Base-by-base conservation (phyloP, 2,888 invertebrate species). In the Heliconius ismenius region DNA sequence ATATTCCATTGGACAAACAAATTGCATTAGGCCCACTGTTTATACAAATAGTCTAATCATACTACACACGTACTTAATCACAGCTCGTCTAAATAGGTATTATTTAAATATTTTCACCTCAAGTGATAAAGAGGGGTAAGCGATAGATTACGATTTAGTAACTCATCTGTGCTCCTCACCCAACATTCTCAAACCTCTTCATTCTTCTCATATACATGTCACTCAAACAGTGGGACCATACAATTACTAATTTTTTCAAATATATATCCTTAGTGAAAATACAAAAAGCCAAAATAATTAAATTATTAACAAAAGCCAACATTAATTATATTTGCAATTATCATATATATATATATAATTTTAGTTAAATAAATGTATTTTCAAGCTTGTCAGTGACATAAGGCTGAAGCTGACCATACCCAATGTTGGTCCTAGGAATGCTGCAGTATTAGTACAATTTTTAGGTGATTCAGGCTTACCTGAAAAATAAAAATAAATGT, bases 391-490 rank as follows among this genome's bases (percentile, higher is more conserved):
- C 32, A 83, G 75, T 39, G 81, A 78, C 76, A 80, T 70, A 32
- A 83, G 78, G 77, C 81, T 82, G 67, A 83, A 76, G 72, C 81
- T 76, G 49, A 82, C 74, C 67, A 79, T 69, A 36, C 67, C 60
- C 67, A 79, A 76, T 21, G 86, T 83, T 9, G 88, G 81, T 18
- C 82, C 81, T 83, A 83, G 28, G 79, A 83, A 79, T 2, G 84
- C 77, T 4, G 89, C 92, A 76, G 83, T 84, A 79, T 83, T 92
- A 18, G 93, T 93, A 82, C 94, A 94, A 83, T 93, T 94, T 83
- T 85, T 89, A 1, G 91, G 92, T 43, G 89, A 83, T 65, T 91
- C 93, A 78, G 92, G 91, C 82, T 92, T 92, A 84, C 81, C 93
- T 93, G 90, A 28, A 91, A 90, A 76, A 39, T 65, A 81, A 76